Conservation (phyloP, 2,113 vertebrate species). For the Heliornis fulica region DNA sequence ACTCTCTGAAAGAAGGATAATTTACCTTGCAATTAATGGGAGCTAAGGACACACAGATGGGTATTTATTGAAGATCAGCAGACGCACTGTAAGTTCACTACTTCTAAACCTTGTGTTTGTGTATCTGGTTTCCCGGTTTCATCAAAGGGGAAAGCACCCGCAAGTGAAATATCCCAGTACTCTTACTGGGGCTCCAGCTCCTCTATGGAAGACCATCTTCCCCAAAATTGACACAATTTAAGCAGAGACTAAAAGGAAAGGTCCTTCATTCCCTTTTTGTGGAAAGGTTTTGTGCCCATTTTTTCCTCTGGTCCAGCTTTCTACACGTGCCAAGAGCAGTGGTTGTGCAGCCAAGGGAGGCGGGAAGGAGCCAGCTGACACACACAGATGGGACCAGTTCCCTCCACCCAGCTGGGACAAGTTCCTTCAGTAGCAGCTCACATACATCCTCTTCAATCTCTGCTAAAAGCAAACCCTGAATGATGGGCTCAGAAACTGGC, state of each 20-base stretch:
- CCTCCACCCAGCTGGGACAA: too few species aligned
- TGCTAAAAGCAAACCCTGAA: neutral
- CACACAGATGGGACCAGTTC: neutral
- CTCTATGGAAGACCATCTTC: neutral
- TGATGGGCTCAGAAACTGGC: neutral
- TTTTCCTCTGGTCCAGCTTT: neutral
- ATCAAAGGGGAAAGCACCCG: neutral
- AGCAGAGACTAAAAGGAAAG: neutral
- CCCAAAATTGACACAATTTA: accelerated
- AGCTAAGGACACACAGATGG: neutral
- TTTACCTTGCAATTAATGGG: neutral
- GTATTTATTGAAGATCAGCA: neutral
- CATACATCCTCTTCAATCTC: neutral
- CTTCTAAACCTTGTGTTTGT: neutral
- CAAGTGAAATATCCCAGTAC: neutral
- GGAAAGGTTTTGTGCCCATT: neutral
- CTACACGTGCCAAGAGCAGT: neutral
- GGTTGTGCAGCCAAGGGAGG: slow-evolving; percentile 3
- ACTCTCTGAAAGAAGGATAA: neutral
- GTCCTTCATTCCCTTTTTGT: neutral
- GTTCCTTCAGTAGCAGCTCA: neutral
- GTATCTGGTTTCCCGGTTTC: neutral
- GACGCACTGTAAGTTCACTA: neutral
- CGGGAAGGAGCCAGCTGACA: neutral
- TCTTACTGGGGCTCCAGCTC: neutral